phyloP scores from a whole-genome alignment of 2,888 invertebrate genomes.

The Ectropis crepuscularia region DNA sequence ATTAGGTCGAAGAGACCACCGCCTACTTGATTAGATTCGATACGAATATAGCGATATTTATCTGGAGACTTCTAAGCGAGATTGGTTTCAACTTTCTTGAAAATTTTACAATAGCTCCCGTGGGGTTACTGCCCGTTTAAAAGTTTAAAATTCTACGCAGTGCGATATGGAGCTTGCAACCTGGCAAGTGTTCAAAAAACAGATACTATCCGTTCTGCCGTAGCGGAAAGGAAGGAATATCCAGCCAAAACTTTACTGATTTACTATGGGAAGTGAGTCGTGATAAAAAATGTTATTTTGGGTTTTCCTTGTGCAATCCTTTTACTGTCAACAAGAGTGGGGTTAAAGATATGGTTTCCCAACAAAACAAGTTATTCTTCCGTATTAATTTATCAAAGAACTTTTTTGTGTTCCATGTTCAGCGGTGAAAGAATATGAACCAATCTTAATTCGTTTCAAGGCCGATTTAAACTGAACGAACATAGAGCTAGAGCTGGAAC shows the following conservation, averaged over 20 bases:
- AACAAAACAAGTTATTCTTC: too few species aligned
- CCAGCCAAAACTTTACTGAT: slow-evolving; percentile 33
- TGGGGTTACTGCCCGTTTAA: slow-evolving; percentile 46
- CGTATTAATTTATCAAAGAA: too few species aligned
- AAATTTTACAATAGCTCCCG: background rate
- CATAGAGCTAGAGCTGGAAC: too few species aligned
- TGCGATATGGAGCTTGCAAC: slow-evolving; percentile 34
- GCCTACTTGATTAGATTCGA: too few species aligned
- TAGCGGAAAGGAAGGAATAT: slow-evolving; percentile 17
- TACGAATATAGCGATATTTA: too few species aligned
- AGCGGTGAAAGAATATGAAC: background rate
- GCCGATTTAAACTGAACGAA: too few species aligned
- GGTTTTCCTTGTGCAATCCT: slow-evolving; percentile 20
- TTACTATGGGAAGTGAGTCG: slow-evolving; percentile 12
- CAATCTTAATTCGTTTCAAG: too few species aligned
- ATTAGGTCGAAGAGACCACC: too few species aligned
- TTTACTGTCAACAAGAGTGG: slow-evolving; percentile 19
- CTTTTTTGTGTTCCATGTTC: background rate
- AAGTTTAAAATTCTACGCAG: slow-evolving; percentile 40
- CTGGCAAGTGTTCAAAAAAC: slow-evolving; percentile 56
- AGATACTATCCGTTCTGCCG: slow-evolving; percentile 35
- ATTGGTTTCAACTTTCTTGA: too few species aligned
- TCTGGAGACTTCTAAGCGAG: too few species aligned
- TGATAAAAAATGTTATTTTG: slow-evolving; percentile 11
- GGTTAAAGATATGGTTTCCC: slow-evolving; percentile 4